Percentiles rank a stretch among this genome's conserved stretches.
Evolutionary conservation across 1,140 invertebrate species (phyloP).

Genomic region (Megathymus violae): DNA sequence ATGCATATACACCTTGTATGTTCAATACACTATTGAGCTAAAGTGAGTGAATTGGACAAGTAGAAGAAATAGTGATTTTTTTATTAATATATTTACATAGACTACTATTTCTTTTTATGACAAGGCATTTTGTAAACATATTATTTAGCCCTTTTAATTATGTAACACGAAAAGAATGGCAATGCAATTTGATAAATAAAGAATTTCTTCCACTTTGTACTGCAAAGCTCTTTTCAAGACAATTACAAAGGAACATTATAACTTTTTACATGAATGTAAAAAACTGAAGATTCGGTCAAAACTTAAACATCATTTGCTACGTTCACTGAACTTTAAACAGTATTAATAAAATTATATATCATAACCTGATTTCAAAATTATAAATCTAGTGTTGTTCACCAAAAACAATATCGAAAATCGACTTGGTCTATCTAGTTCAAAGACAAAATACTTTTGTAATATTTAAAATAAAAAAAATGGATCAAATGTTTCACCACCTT

Average conservation of each 20-base stretch:
- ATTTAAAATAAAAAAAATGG: too few relatives aligned
- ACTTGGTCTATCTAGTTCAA: too few relatives aligned
- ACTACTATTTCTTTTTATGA: conserved; percentile 23
- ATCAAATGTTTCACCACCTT: too few relatives aligned
- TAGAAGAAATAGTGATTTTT: conserved; percentile 42
- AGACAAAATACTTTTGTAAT: too few relatives aligned
- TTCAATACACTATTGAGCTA: conserved; percentile 35
- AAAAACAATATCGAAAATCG: too few relatives aligned
- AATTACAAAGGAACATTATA: conserved; percentile 3
- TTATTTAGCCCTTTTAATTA: conserved; percentile 22
- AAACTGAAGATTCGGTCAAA: too few relatives aligned
- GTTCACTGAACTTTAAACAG: too few relatives aligned
- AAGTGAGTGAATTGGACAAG: conserved; percentile 42
- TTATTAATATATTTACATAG: conserved; percentile 30
- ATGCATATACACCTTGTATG: conserved; percentile 29
- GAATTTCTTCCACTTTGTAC: conserved; percentile 70
- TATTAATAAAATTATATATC: too few relatives aligned
- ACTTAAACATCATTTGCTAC: too few relatives aligned
- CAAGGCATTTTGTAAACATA: conserved; percentile 35
- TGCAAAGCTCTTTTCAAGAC: conserved; percentile 55
- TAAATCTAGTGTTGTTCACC: too few relatives aligned
- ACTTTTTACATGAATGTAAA: conserved; percentile 1
- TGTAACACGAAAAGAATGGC: conserved; percentile 33
- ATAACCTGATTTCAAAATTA: too few relatives aligned
- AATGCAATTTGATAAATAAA: conserved; percentile 36